Base-by-base conservation (phyloP, 2,113 vertebrate genomes). In the Pterophyllum scalare region DNA sequence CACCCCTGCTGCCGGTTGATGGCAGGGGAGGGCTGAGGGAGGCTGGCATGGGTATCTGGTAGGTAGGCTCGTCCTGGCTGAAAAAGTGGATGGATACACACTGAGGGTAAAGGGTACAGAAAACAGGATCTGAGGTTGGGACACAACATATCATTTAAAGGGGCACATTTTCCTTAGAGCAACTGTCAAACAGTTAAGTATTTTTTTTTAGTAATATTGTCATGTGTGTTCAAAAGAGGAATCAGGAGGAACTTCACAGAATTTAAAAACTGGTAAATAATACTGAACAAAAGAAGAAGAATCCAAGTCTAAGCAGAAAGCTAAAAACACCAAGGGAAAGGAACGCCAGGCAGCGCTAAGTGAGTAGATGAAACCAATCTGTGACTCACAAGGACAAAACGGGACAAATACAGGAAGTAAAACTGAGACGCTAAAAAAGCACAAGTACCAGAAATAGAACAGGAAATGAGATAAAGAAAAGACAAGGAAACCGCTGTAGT, bases 1-100 rank as follows among this genome's bases (percentile, higher is more conserved):
- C 89, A 91, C 85, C 93, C 88, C 87, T 87, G 91, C 90, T 90
- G 89, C 84, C 85, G 89, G 87, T 88, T 88, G 93, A 92, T 93
- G 88, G 89, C 79, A 40, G 89, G 82, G 88, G 90, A 82, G 64
- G 82, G 78, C 43, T 12, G 60, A 62, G 79, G 75, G 79, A 80
- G 75, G 82, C 80, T 93, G 86, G 91, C 91, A 85, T 3, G 4
- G 74, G 40, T 46, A 28, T 77, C 78, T 82, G 75, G 57, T 75
- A 35, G 79, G 86, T 80, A 72, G 15, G 20, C 58, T 58, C 49
- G 12, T 57, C 58, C 38, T 76, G 79, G 49, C 62, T 84, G 64
- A 49, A 72, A 74, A 56, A 57, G 28, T 24, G 75, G 22, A 82
- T 74, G 77, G 79, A 84, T 74, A 72, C 70, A 87, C 61, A 87